These are phyloP conservation scores for Ennomos quercinarius DNA, from an alignment of 2,888 invertebrate genomes.

Conservation along the genomic window DNA sequence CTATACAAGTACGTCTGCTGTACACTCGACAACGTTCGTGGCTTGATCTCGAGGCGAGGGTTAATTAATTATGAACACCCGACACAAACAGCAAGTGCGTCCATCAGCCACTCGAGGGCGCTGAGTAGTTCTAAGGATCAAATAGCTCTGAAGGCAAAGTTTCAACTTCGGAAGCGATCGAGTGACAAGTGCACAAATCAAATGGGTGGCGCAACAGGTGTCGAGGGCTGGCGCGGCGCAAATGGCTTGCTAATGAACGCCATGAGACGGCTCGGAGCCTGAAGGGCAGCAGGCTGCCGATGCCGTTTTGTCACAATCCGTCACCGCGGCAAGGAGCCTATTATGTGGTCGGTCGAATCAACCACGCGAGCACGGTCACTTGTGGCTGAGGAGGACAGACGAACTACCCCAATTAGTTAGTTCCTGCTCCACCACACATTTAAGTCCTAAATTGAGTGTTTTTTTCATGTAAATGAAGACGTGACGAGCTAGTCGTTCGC, in stretches of 20 bases:
- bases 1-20: constrained; percentile 14
- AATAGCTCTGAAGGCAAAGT: background rate
- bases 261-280: background rate
- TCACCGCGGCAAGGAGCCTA: no score
- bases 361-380: no score
- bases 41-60: constrained; percentile 1
- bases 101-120: background rate
- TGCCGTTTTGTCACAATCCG: background rate
- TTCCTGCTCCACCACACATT: no score
- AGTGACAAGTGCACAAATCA: constrained; percentile 23
- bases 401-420: no score
- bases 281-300: no score
- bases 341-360: no score
- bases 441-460: no score
- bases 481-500: no score
- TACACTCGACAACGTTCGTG: background rate
- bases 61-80: constrained; percentile 13
- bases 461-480: no score
- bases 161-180: constrained; percentile 3
- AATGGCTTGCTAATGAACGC: constrained; percentile 1
- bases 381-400: no score
- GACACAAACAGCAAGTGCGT: constrained; percentile 5
- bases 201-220: constrained; percentile 19
- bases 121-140: background rate
- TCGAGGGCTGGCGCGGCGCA: background rate